Evolutionary conservation across 2,888 invertebrate species (phyloP).

Genomic region (Microplitis manilae): DNA sequence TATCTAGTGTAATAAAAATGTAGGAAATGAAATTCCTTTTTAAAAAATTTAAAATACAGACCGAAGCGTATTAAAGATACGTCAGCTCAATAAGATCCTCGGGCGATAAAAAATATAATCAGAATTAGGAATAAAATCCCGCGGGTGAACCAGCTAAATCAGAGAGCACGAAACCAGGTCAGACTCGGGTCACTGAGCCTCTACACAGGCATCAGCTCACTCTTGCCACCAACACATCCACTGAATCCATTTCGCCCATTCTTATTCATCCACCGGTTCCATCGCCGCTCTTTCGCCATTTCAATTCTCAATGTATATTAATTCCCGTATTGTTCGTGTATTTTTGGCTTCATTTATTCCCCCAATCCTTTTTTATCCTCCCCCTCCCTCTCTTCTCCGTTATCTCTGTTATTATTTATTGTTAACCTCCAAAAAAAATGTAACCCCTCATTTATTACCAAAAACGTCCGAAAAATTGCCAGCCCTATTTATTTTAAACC

Average conservation of each 20-base stretch:
- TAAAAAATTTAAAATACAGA: no score
- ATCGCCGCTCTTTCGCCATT: not conserved
- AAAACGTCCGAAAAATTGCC: not conserved
- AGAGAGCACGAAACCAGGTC: conserved; percentile 60
- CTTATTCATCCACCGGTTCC: not conserved
- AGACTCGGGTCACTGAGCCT: conserved; percentile 64
- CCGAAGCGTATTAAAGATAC: not conserved
- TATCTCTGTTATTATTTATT: no score
- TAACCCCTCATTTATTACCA: not conserved
- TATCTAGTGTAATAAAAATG: no score
- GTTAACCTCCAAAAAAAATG: not conserved
- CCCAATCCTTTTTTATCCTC: not conserved
- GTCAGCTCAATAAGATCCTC: not conserved
- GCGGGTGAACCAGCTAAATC: conserved; percentile 29
- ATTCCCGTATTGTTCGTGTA: not conserved
- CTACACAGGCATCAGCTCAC: not conserved
- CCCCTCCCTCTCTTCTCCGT: no score
- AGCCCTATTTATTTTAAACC: not conserved
- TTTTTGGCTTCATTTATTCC: not conserved
- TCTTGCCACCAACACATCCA: not conserved
- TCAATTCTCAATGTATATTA: not conserved
- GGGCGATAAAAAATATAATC: conserved; percentile 50
- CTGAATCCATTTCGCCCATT: not conserved
- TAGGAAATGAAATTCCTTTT: no score
- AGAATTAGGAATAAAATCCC: conserved; percentile 55